Base-by-base conservation (phyloP, 2,888 invertebrate species). In the Heliconius sara region DNA sequence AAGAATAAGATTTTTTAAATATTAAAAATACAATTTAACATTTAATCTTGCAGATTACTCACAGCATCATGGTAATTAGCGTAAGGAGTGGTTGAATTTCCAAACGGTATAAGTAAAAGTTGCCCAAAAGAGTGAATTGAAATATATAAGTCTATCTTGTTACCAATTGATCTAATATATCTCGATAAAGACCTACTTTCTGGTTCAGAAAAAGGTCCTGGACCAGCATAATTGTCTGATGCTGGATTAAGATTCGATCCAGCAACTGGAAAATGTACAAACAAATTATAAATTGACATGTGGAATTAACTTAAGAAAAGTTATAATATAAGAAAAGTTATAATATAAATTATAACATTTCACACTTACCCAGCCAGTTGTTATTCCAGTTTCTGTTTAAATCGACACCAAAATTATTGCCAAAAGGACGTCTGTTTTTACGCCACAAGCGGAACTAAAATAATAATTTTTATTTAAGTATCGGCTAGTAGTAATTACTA, bases 331-430 rank as follows among this genome's bases (percentile, higher is more conserved):
- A 25, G 52, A 63, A 22, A 67, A 34, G 9, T 10, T 4, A 12
- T 67, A 6, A 10, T 7, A 1, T 25, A 25, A 63, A 25, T 52
- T n/a, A 22, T 12, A 19, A 19, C 4, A 47, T 27, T 43, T 65
- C 0, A 75, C 16, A 2, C 90, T 89, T 89, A 96, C 96, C 88
- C 82, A 96, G 95, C 97, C 97, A 97, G 83, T 96, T 96, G 86
- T 95, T 96, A 81, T 95, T 96, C 96, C 97, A 98, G 89, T 98
- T 98, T 81, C 98, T 96, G 88, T 98, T 98, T 0, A 97, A 96
- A 90, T 98, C 98, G 0, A 96, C 96, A 7, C 98, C 98, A 80
- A 90, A 89, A 84, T 97, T 96, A 0, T 76, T 70, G 19, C 91
- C 94, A 77, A 91, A 92, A 76, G 89, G 95, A 76, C 96, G 91